A percentile compares a stretch with the other conserved stretches of the same genome.
phyloP scores from a whole-genome alignment of 2,888 invertebrate species.

The Andrena flavipes region DNA sequence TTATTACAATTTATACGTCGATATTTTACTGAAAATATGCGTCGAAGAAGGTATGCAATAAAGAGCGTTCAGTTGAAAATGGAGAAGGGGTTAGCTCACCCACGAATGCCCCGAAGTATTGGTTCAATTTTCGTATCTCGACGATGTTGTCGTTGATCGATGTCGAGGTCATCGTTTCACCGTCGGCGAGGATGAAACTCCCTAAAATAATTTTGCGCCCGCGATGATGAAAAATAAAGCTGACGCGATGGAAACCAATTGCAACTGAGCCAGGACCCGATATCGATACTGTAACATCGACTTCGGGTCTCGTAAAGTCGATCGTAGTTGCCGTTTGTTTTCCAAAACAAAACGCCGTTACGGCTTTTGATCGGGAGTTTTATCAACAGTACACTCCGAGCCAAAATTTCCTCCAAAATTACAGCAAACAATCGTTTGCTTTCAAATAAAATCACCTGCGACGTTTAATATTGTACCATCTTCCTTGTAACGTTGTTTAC shows the following conservation, averaged over 20 bases:
- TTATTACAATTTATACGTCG: too few relatives aligned
- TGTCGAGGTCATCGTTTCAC: constrained; percentile 44
- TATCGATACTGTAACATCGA: constrained; percentile 49
- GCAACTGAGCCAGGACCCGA: constrained; percentile 36
- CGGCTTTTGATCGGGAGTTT: constrained; percentile 13
- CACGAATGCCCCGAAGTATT: constrained; percentile 77
- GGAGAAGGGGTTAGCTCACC: constrained; percentile 70
- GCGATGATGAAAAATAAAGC: constrained; percentile 17
- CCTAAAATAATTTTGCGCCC: constrained; percentile 12
- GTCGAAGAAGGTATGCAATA: too few relatives aligned
- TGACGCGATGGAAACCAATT: constrained; percentile 27
- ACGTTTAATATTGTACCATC: not conserved
- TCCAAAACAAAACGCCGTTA: constrained; percentile 55
- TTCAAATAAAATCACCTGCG: not conserved
- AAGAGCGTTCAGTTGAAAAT: not conserved
- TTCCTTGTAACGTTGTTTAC: not conserved
- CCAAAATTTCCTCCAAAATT: not conserved
- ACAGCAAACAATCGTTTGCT: not conserved
- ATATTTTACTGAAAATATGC: too few relatives aligned
- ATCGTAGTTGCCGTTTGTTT: constrained; percentile 54
- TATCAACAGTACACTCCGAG: not conserved
- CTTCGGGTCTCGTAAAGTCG: constrained; percentile 53
- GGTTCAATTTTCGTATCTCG: constrained; percentile 70
- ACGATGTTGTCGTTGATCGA: constrained; percentile 28
- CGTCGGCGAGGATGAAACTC: not conserved